These are phyloP conservation scores for Aromia moschata DNA, from an alignment of 2,888 invertebrate species.

Conservation along the genomic window DNA sequence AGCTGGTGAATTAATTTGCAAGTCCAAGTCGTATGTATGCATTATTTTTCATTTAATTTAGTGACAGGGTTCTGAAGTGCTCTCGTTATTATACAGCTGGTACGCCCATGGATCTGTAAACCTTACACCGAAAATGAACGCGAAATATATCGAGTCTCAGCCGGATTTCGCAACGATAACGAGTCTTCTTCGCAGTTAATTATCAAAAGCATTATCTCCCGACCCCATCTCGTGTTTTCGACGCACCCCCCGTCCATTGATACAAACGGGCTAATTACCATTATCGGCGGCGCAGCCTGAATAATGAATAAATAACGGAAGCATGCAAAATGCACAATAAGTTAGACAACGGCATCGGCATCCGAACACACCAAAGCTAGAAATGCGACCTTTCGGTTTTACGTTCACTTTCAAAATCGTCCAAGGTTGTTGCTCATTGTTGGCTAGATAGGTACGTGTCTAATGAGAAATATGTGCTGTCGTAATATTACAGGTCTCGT, in stretches of 20 bases:
- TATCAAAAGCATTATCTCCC: too few species aligned
- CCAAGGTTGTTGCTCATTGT: slow-evolving; percentile 29
- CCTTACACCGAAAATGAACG: background rate
- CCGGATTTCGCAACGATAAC: background rate
- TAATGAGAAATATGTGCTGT: too few species aligned
- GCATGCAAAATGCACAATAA: slow-evolving; percentile 23
- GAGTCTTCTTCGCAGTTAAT: background rate
- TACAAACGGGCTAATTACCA: background rate
- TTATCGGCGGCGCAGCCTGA: too few species aligned
- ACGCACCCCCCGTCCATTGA: background rate
- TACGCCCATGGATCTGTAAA: too few species aligned
- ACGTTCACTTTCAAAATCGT: slow-evolving; percentile 41
- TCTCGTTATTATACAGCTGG: too few species aligned
- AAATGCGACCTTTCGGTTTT: slow-evolving; percentile 35
- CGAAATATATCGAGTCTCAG: background rate
- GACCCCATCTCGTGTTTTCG: background rate
- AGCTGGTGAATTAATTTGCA: too few species aligned
- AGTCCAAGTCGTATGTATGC: too few species aligned
- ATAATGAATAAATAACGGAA: slow-evolving; percentile 31
- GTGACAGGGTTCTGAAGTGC: too few species aligned
- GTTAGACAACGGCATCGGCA: slow-evolving; percentile 26
- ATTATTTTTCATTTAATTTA: too few species aligned
- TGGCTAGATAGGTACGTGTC: background rate
- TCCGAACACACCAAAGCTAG: slow-evolving; percentile 27
- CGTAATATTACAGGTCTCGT: too few species aligned